Conservation (phyloP, 2,113 vertebrate species). For the Hucho hucho region DNA sequence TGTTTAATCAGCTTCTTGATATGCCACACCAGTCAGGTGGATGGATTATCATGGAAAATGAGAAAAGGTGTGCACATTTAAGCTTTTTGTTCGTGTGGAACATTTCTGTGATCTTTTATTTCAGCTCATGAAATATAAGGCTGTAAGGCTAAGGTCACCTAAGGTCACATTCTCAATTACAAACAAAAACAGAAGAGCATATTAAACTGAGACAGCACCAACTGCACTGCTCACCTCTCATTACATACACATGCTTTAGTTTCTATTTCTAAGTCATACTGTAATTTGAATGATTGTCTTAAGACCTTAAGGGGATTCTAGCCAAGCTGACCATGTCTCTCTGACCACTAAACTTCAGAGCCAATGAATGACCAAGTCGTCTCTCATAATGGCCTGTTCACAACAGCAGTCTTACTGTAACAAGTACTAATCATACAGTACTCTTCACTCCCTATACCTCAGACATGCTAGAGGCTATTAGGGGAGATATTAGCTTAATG, state of each 20-base stretch:
- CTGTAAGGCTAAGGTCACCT: too few relatives aligned
- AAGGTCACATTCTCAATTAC: too few relatives aligned
- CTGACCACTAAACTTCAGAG: conserved; percentile 11
- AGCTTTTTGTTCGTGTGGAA: too few relatives aligned
- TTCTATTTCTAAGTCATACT: not conserved
- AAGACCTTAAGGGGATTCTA: not conserved
- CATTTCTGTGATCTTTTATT: too few relatives aligned
- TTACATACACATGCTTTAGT: not conserved
- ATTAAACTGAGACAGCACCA: not conserved
- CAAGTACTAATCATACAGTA: conserved; percentile 34
- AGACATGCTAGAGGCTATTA: conserved; percentile 31
- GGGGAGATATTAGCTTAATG: conserved; percentile 57
- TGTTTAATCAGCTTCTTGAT: too few relatives aligned
- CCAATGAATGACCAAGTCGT: conserved; percentile 21
- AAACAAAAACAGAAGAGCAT: not conserved
- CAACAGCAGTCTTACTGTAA: conserved; percentile 15
- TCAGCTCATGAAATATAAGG: too few relatives aligned
- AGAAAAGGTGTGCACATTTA: too few relatives aligned
- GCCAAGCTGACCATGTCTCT: not conserved
- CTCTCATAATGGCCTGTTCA: conserved; percentile 40
- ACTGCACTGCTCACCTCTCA: not conserved
- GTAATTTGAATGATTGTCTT: not conserved
- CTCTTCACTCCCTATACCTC: conserved; percentile 35
- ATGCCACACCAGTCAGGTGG: too few relatives aligned
- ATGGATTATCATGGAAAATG: too few relatives aligned